A percentile compares a stretch with the other conserved stretches of the same genome.
phyloP scores from a whole-genome alignment of 92 coral and sea anemone genomes.

The Metridium senile region DNA sequence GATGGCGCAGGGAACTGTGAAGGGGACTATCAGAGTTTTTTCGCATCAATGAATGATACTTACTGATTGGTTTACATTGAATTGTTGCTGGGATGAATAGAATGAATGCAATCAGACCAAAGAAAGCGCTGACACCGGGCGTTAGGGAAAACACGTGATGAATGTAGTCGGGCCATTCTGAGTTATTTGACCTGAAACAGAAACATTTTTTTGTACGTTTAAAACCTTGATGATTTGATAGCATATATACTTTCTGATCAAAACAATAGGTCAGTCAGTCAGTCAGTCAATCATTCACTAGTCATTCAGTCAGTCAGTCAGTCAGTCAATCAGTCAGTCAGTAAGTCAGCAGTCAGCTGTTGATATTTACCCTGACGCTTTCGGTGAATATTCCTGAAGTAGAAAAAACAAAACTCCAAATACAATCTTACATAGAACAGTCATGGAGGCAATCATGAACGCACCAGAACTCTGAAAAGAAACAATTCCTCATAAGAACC shows the following conservation, averaged over 20 bases:
- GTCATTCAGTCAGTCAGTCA: too few species aligned
- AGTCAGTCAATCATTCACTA: too few species aligned
- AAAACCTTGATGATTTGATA: too few species aligned
- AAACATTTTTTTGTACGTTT: too few species aligned
- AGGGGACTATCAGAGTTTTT: neutral
- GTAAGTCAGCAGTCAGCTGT: too few species aligned
- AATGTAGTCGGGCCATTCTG: slow-evolving; percentile 51
- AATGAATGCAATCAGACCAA: slow-evolving; percentile 76
- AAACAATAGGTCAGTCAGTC: too few species aligned
- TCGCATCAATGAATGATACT: neutral
- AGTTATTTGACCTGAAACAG: slow-evolving; percentile 33
- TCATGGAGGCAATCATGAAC: slow-evolving; percentile 72
- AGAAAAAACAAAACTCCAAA: slow-evolving; percentile 46
- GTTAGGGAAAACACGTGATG: slow-evolving; percentile 73
- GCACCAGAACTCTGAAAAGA: slow-evolving; percentile 73
- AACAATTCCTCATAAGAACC: neutral
- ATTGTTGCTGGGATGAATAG: slow-evolving; percentile 82
- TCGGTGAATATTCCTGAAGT: slow-evolving; percentile 70
- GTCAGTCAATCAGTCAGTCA: too few species aligned
- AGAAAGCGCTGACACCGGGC: slow-evolving; percentile 64
- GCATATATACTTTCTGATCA: too few species aligned
- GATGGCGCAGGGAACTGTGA: neutral
- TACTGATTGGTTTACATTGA: slow-evolving; percentile 74
- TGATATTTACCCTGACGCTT: slow-evolving; percentile 44
- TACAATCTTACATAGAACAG: slow-evolving; percentile 51